Evolutionary conservation across 2,888 invertebrate genomes (phyloP).

Genomic region (Trissolcus japonicus): DNA sequence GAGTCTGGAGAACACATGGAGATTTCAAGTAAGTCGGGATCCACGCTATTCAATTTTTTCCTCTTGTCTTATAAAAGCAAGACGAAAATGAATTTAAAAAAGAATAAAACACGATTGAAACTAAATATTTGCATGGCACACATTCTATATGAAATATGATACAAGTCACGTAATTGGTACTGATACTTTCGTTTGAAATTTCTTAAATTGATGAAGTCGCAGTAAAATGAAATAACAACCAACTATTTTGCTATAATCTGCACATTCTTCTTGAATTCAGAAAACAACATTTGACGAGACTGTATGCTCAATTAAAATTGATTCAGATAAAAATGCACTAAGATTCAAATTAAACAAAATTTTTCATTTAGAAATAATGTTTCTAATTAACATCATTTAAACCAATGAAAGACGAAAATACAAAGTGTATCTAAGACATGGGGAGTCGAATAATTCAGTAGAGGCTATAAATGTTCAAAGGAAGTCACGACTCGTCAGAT

Average conservation of each 20-base stretch:
- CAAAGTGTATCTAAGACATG: constrained; percentile 8
- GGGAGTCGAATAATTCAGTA: constrained; percentile 13
- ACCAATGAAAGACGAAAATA: not conserved
- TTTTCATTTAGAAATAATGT: not conserved
- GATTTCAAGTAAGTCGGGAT: constrained; percentile 8
- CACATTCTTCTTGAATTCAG: too few species aligned
- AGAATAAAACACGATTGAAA: too few species aligned
- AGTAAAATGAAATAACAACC: too few species aligned
- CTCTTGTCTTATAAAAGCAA: constrained; percentile 2
- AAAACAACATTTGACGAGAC: too few species aligned
- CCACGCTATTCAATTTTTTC: not conserved
- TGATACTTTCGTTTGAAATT: too few species aligned
- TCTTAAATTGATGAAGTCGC: too few species aligned
- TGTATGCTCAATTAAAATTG: too few species aligned
- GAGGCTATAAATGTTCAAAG: constrained; percentile 39
- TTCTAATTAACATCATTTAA: too few species aligned
- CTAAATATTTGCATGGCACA: not conserved
- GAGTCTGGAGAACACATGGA: constrained; percentile 26
- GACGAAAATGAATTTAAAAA: not conserved
- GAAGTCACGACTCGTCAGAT: constrained; percentile 65
- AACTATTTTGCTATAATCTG: too few species aligned
- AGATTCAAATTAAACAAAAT: not conserved
- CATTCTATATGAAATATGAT: not conserved
- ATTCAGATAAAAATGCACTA: not conserved
- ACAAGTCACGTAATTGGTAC: too few species aligned